Evolutionary conservation across 2,113 vertebrate genomes (phyloP), one percentile per base, ranked within the genome.

Genomic region (Myiagra hebetior): DNA sequence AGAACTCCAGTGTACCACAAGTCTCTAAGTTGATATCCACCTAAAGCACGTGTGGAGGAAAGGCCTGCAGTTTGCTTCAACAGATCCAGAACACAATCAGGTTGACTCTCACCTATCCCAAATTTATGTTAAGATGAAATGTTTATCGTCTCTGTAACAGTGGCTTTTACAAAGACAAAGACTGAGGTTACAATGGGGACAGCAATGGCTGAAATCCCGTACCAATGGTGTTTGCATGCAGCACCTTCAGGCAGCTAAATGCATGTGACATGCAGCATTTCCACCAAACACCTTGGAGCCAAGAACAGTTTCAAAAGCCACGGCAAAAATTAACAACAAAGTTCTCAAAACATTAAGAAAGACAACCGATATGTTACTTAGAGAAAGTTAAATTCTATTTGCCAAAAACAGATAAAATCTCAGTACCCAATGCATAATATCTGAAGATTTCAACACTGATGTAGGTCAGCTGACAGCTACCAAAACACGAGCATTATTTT

Each of bases 181-280:
- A 42, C 10, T 46, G 26, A 73, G 9, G 3, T 44, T 67, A 67
- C 35, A 57, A 6, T 10, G 27, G 72, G 57, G n/a, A 72, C n/a
- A 80, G 57, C 42, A 49, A 7, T 13, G 20, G 28, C 27, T 35
- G n/a, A 7, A 39, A 26, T 49, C 57, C 33, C 0, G 0, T 26
- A 18, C 27, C 18, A 44, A 2, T 9, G 17, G 49, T 50, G 39
- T 52, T 47, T 42, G 24, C 5, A 31, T 3, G 30, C 63, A 81
- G 63, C 22, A 53, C 49, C 35, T 88, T 82, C 65, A 69, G 59
- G 15, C 37, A 52, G 52, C 15, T 74, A 47, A 74, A 65, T 39
- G 22, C 15, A 47, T 5, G 1, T 19, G 8, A 35, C 35, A 37
- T 1, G 10, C 23, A 57, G 37, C 1, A 1, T 53, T 90, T 64